These are phyloP conservation scores for Cepaea hortensis DNA, from an alignment of 2,888 invertebrate species.

Conservation along the genomic window DNA sequence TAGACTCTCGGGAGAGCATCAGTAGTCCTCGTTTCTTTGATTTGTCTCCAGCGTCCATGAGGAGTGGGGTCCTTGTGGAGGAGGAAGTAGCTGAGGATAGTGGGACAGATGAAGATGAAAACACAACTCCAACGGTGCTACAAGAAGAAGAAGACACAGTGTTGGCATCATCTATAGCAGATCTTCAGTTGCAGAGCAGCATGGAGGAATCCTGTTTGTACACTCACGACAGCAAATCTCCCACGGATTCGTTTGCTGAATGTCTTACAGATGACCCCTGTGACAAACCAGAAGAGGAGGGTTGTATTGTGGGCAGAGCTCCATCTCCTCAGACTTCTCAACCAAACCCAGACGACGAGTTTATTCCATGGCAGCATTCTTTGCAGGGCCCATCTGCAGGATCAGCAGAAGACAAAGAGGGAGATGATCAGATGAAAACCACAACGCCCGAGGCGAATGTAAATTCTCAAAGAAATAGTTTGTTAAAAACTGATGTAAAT, in stretches of 20 bases:
- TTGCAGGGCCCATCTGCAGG: background rate
- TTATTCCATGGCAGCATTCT: conserved; percentile 28
- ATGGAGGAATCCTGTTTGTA: conserved; percentile 9
- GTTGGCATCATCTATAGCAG: conserved; percentile 36
- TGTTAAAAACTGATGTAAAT: conserved; percentile 65
- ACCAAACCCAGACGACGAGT: background rate
- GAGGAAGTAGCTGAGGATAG: background rate
- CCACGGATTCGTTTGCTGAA: background rate
- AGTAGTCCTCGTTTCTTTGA: conserved; percentile 14
- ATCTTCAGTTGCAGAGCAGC: conserved; percentile 22
- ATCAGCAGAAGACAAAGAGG: background rate
- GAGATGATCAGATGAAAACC: background rate
- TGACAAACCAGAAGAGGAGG: background rate
- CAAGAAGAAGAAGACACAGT: conserved; percentile 43
- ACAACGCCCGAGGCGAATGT: background rate
- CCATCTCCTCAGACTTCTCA: background rate
- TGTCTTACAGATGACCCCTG: background rate
- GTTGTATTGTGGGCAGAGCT: background rate
- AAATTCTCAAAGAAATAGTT: conserved; percentile 52
- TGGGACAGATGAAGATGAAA: conserved; percentile 36
- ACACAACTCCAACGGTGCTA: conserved; percentile 32
- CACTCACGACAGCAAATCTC: conserved; percentile 22
- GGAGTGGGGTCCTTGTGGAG: background rate
- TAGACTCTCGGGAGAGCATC: conserved; percentile 41
- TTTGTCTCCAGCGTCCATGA: background rate